Conservation (phyloP, 2,888 invertebrate genomes). For the Campoplex nolae region DNA sequence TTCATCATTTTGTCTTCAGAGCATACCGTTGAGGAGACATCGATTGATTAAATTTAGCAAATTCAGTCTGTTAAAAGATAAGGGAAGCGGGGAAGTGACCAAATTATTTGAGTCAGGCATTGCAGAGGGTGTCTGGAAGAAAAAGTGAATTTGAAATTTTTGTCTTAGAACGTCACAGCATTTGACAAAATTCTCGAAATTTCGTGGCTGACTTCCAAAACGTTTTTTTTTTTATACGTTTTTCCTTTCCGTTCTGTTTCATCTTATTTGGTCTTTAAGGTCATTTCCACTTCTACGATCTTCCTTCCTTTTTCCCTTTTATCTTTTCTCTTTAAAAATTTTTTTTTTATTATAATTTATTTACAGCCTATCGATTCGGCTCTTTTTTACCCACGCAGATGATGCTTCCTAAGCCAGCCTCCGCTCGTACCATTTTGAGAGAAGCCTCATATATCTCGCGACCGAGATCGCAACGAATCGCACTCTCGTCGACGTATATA, state of each 20-base stretch:
- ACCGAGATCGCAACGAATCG: background rate
- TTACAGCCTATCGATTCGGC: conserved; percentile 8
- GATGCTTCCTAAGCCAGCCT: conserved; percentile 18
- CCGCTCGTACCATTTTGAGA: background rate
- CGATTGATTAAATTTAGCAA: too few relatives aligned
- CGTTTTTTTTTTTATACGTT: background rate
- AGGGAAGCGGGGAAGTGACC: too few relatives aligned
- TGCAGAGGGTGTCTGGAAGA: background rate
- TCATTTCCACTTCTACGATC: conserved; percentile 34
- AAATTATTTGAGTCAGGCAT: too few relatives aligned
- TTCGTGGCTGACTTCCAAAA: background rate
- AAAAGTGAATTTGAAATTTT: background rate
- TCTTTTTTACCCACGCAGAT: background rate
- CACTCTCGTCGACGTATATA: background rate
- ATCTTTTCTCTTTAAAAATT: too few relatives aligned
- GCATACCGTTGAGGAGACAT: too few relatives aligned
- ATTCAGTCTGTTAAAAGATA: too few relatives aligned
- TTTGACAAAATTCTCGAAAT: background rate
- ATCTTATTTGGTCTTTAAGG: conserved; percentile 21
- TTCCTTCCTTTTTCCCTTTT: background rate
- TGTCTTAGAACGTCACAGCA: background rate
- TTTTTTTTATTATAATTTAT: conserved; percentile 3
- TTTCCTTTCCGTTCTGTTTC: background rate
- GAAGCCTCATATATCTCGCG: conserved; percentile 2
- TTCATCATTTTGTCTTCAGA: too few relatives aligned